Conservation (phyloP, 1,140 invertebrate genomes). For the Nomia melanderi region DNA sequence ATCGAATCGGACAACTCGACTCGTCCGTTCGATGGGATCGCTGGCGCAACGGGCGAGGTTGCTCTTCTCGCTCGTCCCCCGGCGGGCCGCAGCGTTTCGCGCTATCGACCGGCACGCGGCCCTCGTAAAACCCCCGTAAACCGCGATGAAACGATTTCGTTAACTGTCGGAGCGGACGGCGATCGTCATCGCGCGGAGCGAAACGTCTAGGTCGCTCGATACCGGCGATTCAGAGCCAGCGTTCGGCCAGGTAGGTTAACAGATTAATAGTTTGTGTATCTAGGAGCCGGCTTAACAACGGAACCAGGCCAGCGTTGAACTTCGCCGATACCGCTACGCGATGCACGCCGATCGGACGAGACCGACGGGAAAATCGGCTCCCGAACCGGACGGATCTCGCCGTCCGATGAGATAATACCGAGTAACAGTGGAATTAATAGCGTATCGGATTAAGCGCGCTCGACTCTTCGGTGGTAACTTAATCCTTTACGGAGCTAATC, state of each 20-base stretch:
- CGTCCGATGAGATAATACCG: too few relatives aligned
- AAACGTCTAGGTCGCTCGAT: constrained; percentile 64
- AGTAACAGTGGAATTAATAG: too few relatives aligned
- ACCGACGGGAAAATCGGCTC: not conserved
- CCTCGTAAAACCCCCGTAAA: constrained; percentile 36
- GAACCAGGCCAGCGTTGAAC: constrained; percentile 64
- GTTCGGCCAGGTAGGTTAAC: constrained; percentile 59
- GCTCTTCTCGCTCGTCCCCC: too few relatives aligned
- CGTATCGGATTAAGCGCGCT: too few relatives aligned
- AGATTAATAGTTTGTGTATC: constrained; percentile 66
- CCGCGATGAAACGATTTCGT: constrained; percentile 30
- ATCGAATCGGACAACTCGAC: too few relatives aligned
- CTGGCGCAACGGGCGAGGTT: too few relatives aligned
- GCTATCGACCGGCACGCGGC: not conserved
- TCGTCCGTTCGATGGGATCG: too few relatives aligned
- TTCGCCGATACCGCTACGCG: constrained; percentile 43
- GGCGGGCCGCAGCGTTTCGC: too few relatives aligned
- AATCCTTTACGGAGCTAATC: too few relatives aligned
- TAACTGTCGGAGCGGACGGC: constrained; percentile 8
- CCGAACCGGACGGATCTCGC: too few relatives aligned
- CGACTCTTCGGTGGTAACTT: too few relatives aligned
- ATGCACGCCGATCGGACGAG: constrained; percentile 11
- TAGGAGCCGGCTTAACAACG: constrained; percentile 65
- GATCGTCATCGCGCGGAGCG: constrained; percentile 49
- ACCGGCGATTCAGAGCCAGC: constrained; percentile 51